Evolutionary conservation across 2,888 invertebrate genomes (phyloP), one percentile per base, ranked within the genome.

Genomic region (Ophioninae sp.): DNA sequence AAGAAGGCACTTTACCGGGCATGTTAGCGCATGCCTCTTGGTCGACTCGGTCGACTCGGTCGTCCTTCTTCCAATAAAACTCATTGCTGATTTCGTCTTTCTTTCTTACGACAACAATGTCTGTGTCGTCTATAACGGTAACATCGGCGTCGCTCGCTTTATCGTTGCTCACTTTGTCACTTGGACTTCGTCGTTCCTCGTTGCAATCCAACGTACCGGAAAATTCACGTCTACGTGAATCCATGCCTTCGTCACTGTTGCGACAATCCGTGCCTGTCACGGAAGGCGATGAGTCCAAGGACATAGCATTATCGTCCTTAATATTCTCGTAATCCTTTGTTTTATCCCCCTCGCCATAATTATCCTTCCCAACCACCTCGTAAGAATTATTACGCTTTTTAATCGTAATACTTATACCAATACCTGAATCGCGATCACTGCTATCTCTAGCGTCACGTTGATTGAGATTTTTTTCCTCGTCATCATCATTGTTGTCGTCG

Each of bases 331-430:
- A 81, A 69, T 87, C 85, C 68, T 88, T 84, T 0, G 71, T 86
- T 13, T 88, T 86, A 61, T 88, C 87, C 3, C 86, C 87, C 51
- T 89, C 88, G 9, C 86, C 84, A 20, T 83, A 86, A 23, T 73
- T 84, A 68, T 90, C 88, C 78, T 87, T 91, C 37, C 88, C 89
- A 13, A 93, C 91, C 81, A 93, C 90, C 83, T 92, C 91, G 83
- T 92, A 93, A 0, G 91, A 91, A 88, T 92, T 87, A 79, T 93
- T 91, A 67, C 89, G 91, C 79, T 92, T 92, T 76, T 93, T 93
- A 41, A 92, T 92, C 20, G 91, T 92, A 75, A 92, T 91, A 59
- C 88, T 91, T 69, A 93, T 91, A 23, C 91, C 92, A 83, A 89
- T 89, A 30, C 90, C 89, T 44, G 91, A 90, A 82, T 91, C 90